Percentiles rank a stretch among this genome's conserved stretches.
phyloP scores from a whole-genome alignment of 2,888 invertebrate species.

The Dasysyrphus tricinctus region DNA sequence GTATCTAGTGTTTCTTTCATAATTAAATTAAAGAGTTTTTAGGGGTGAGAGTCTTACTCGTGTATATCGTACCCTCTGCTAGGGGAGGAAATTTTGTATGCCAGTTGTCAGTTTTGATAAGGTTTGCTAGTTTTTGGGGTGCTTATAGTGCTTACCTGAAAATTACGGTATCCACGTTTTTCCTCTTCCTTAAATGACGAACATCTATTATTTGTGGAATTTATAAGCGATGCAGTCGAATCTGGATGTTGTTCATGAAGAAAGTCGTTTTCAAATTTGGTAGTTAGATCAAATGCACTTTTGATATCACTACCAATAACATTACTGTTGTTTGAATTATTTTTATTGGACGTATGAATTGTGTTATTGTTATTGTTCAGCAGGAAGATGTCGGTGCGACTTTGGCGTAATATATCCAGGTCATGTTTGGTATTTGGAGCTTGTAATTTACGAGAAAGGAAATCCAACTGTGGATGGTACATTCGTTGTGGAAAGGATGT shows the following conservation, averaged over 20 bases:
- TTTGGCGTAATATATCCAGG: constrained; percentile 77
- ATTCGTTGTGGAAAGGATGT: constrained; percentile 22
- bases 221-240: constrained; percentile 80
- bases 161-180: constrained; percentile 81
- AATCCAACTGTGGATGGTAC: constrained; percentile 78
- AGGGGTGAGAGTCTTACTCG: background rate
- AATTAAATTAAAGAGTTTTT: constrained; percentile 66
- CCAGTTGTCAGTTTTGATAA: constrained; percentile 42
- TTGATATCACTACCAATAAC: constrained; percentile 61
- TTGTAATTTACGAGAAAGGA: constrained; percentile 80
- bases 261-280: constrained; percentile 58
- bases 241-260: constrained; percentile 82
- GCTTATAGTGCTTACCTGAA: constrained; percentile 80
- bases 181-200: constrained; percentile 80
- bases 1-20: constrained; percentile 47
- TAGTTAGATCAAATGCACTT: constrained; percentile 57
- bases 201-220: constrained; percentile 79
- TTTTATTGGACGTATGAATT: constrained; percentile 71
- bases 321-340: constrained; percentile 63
- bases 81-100: constrained; percentile 10
- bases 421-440: constrained; percentile 78
- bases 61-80: background rate
- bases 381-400: constrained; percentile 77
- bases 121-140: constrained; percentile 21
- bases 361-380: constrained; percentile 76